phyloP scores from a whole-genome alignment of 2,113 vertebrate genomes.

The Hymenochirus boettgeri region DNA sequence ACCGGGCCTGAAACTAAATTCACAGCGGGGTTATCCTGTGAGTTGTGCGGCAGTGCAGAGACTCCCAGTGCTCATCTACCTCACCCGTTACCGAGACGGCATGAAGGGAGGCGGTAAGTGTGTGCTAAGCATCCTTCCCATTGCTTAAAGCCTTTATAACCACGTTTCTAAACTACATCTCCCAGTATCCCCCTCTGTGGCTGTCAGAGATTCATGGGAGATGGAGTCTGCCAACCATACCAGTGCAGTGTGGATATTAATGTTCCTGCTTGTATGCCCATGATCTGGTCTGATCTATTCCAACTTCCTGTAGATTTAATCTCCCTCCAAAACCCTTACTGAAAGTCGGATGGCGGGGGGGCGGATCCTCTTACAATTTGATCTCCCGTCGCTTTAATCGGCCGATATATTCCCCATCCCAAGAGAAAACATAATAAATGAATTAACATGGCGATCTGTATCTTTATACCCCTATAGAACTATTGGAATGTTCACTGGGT shows the following conservation, averaged over 20 bases:
- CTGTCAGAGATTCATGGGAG: too few relatives aligned
- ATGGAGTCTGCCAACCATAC: not conserved
- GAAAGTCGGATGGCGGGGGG: slow-evolving; percentile 5
- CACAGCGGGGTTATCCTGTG: not conserved
- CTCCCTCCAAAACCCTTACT: slow-evolving; percentile 36
- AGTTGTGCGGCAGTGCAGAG: not conserved
- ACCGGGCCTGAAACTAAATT: too few relatives aligned
- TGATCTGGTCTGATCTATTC: slow-evolving; percentile 8
- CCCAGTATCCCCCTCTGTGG: too few relatives aligned
- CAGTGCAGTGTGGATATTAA: not conserved
- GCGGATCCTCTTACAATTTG: not conserved
- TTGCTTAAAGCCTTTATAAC: too few relatives aligned
- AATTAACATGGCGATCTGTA: too few relatives aligned
- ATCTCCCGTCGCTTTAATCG: too few relatives aligned
- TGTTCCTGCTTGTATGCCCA: not conserved
- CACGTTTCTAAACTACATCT: too few relatives aligned
- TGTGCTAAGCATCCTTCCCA: too few relatives aligned
- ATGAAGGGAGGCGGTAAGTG: not conserved
- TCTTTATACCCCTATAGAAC: too few relatives aligned
- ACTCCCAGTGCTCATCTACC: slow-evolving; percentile 14
- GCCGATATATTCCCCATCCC: too few relatives aligned
- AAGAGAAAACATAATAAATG: too few relatives aligned
- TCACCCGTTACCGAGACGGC: slow-evolving; percentile 4
- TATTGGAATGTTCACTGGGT: too few relatives aligned
- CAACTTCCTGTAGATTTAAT: slow-evolving; percentile 32